Evolutionary conservation across 2,113 vertebrate species (phyloP).

Genomic region (Tetrax tetrax): DNA sequence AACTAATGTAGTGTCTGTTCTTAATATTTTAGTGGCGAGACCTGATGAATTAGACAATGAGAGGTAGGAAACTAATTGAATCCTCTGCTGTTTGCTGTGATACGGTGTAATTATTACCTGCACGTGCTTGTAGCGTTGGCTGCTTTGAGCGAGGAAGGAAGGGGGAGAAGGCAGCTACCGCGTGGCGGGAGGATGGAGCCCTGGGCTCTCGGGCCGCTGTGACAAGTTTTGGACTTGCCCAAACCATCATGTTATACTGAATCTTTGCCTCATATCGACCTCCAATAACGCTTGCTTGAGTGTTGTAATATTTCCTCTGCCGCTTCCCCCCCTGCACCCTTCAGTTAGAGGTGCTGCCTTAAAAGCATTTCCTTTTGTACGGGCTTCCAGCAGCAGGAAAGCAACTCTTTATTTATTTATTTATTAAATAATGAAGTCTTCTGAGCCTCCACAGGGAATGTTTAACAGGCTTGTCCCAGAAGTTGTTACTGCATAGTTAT

Average conservation of each 20-base stretch:
- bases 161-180: not conserved
- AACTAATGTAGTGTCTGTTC: constrained; percentile 77
- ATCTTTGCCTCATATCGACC: not conserved
- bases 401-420: not conserved
- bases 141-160: not conserved
- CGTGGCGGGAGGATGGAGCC: not conserved
- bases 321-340: not conserved
- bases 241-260: not conserved
- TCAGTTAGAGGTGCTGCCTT: not conserved
- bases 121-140: not conserved
- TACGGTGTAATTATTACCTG: not conserved
- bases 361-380: not conserved
- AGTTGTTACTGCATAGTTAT: constrained; percentile 1
- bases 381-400: not conserved
- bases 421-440: not conserved
- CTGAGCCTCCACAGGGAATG: not conserved
- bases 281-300: not conserved
- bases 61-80: constrained; percentile 83
- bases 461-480: not conserved
- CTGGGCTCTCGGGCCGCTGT: not conserved
- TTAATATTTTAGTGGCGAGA: constrained; percentile 80
- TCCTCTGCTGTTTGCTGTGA: constrained; percentile 43
- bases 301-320: not conserved
- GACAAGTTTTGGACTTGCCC: not conserved
- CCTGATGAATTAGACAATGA: constrained; percentile 86